Evolutionary conservation across 2,797 vertebrate species (phyloP), one percentile per base, ranked within the genome.

Genomic region (Cirrhinus mrigala): DNA sequence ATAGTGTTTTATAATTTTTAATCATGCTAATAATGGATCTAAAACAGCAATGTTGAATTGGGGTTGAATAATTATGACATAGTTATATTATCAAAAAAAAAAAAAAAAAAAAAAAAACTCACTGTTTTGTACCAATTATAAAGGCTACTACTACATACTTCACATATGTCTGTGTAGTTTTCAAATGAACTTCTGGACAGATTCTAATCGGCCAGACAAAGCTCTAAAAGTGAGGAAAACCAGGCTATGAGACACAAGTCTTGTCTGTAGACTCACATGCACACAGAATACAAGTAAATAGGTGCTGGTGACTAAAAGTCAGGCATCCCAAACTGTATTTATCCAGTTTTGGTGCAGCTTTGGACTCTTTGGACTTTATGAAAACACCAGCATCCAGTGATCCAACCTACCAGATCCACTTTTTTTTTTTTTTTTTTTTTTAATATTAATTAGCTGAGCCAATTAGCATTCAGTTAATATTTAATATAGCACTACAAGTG

Each of bases 401-500:
- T 37, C 27, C 6, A 27, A 18, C 16, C 24, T 33, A 50, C 12
- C 20, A 74, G 44, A 82, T 73, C 12, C 37, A n/a, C 44, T 20
- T 16, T 46, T 82, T 18, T 33, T 22, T n/a, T n/a, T n/a, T n/a
- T n/a, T n/a, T n/a, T n/a, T n/a, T n/a, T n/a, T n/a, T n/a, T n/a
- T n/a, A n/a, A n/a, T 9, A 48, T 81, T 58, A 44, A 76, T 76
- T 76, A 56, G 50, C 14, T 27, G 54, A 40, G 54, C 18, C 24
- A 60, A 78, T 60, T 16, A 27, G 56, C 24, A 64, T 54, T 64
- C 71, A 54, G 27, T 40, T 64, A 83, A n/a, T 83, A 89, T 90
- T 89, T 93, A 91, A 91, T 85, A 20, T 44, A 71, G 89, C 85
- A 64, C 10, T 89, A 92, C 92, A 91, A 84, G 89, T 89, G 90